phyloP scores from a whole-genome alignment of 2,888 invertebrate species.

The Teleogryllus oceanicus region DNA sequence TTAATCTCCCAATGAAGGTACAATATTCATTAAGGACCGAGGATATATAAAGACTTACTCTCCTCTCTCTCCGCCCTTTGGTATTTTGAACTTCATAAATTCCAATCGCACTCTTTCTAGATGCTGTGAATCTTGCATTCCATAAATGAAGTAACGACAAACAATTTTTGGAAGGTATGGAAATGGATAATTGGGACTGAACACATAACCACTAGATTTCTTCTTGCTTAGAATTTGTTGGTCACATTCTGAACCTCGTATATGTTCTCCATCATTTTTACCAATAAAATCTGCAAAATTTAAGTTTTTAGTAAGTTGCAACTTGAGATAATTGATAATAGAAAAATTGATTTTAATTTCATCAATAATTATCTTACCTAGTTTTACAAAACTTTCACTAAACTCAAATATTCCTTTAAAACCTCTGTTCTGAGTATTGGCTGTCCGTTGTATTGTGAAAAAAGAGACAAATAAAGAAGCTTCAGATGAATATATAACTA shows the following conservation, averaged over 20 bases:
- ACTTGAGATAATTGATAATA: too few species aligned
- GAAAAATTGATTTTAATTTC: not conserved
- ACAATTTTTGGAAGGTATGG: conserved; percentile 94
- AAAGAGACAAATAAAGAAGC: conserved; percentile 87
- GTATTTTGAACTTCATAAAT: conserved; percentile 86
- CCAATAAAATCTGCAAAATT: conserved; percentile 76
- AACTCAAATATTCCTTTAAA: conserved; percentile 99
- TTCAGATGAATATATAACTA: conserved; percentile 92
- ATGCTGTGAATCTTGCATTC: conserved; percentile 95
- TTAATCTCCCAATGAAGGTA: not conserved
- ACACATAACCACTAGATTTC: conserved; percentile 87
- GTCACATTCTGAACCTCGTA: conserved; percentile 97
- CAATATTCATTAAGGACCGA: too few species aligned
- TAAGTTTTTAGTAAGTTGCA: too few species aligned
- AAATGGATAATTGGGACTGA: conserved; percentile 94
- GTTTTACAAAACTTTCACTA: conserved; percentile 95
- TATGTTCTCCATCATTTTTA: conserved; percentile 90
- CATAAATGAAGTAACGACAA: conserved; percentile 97
- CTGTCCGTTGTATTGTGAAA: conserved; percentile 84
- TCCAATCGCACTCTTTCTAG: conserved; percentile 88
- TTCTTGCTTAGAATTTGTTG: conserved; percentile 93
- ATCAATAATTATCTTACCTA: conserved; percentile 63
- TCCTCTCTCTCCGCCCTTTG: conserved; percentile 68
- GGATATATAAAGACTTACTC: conserved; percentile 62
- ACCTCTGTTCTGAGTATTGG: conserved; percentile 94